phyloP scores from a whole-genome alignment of 2,888 invertebrate genomes.

The Trichogramma evanescens region DNA sequence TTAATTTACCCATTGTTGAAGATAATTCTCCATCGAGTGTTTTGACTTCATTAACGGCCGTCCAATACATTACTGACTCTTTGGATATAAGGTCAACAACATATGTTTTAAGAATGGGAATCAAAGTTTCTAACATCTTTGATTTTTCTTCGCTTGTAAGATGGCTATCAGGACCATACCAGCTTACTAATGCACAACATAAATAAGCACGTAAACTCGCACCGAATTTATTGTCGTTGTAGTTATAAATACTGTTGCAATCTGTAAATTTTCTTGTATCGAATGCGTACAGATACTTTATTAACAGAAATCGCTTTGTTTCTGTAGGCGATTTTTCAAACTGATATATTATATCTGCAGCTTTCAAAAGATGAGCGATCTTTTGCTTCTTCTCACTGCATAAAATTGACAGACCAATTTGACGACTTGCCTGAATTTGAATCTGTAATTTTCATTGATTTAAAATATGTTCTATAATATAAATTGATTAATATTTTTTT shows the following conservation, averaged over 20 bases:
- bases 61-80: conserved; percentile 30
- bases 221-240: conserved; percentile 21
- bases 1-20: conserved; percentile 24
- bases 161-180: conserved; percentile 25
- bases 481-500: conserved; percentile 23
- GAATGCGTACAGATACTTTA: conserved; percentile 28
- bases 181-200: conserved; percentile 34
- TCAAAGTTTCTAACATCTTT: conserved; percentile 14
- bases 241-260: conserved; percentile 29
- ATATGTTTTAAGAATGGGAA: conserved; percentile 27
- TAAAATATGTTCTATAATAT: not conserved
- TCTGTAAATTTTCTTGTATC: conserved; percentile 26
- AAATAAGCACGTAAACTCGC: conserved; percentile 39
- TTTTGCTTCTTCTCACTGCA: conserved; percentile 24
- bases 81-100: conserved; percentile 31
- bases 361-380: conserved; percentile 31
- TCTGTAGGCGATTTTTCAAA: conserved; percentile 25
- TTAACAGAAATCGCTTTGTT: conserved; percentile 21
- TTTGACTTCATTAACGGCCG: conserved; percentile 28
- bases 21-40: conserved; percentile 31
- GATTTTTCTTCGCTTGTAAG: conserved; percentile 13
- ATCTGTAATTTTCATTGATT: conserved; percentile 22
- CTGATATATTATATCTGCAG: conserved; percentile 29
- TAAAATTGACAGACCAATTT: conserved; percentile 32
- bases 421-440: conserved; percentile 30